phyloP scores from a whole-genome alignment of 2,113 vertebrate species.

The Salvelinus namaycush region DNA sequence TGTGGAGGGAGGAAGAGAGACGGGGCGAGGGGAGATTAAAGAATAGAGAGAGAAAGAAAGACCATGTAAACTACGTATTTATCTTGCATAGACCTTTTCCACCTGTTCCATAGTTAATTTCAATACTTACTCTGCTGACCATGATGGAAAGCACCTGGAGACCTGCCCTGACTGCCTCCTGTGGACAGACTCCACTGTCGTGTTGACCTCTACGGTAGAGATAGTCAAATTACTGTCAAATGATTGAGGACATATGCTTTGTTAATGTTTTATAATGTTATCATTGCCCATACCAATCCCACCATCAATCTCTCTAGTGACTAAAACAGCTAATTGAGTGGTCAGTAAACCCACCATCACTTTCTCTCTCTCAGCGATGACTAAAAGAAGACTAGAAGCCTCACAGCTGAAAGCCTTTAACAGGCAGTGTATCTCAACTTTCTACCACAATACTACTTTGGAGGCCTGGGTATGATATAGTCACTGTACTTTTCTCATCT shows the following conservation, averaged over 20 bases:
- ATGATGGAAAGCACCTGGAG: constrained; percentile 24
- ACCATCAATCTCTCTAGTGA: no score
- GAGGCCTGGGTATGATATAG: constrained; percentile 44
- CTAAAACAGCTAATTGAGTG: no score
- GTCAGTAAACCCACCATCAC: background rate
- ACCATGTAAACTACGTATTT: background rate
- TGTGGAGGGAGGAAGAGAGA: constrained; percentile 2
- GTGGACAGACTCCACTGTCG: constrained; percentile 15
- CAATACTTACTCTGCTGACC: background rate
- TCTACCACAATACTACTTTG: constrained; percentile 51
- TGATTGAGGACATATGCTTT: no score
- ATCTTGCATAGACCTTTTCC: background rate
- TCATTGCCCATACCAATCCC: no score
- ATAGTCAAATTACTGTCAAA: constrained; percentile 13
- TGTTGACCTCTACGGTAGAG: rapidly evolving
- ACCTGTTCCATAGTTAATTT: constrained; percentile 26
- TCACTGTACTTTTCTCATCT: no score
- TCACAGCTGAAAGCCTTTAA: constrained; percentile 65
- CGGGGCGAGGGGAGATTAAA: background rate
- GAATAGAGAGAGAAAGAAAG: background rate
- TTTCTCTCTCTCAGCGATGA: constrained; percentile 50
- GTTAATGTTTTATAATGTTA: no score
- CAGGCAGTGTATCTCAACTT: constrained; percentile 67
- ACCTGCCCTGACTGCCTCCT: constrained; percentile 49
- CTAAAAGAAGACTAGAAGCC: constrained; percentile 42